phyloP scores from a whole-genome alignment of 2,113 vertebrate genomes.

The Eclectus roratus region DNA sequence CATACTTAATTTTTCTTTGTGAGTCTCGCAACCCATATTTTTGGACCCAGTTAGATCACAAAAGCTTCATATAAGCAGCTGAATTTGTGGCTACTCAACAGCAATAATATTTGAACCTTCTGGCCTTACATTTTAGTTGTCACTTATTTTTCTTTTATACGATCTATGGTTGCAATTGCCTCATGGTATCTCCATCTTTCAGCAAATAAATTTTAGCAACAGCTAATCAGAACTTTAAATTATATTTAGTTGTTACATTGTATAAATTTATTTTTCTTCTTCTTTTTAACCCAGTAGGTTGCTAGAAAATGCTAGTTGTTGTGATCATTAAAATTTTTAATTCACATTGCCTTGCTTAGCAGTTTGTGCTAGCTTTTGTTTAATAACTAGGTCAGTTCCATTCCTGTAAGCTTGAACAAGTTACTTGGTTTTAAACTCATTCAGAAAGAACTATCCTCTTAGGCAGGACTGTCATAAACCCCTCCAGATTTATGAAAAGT shows the following conservation, averaged over 20 bases:
- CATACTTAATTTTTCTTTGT: background rate
- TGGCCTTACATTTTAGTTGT: background rate
- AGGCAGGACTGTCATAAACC: background rate
- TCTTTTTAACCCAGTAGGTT: background rate
- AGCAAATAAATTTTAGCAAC: background rate
- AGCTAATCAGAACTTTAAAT: background rate
- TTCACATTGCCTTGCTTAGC: background rate
- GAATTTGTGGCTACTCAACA: background rate
- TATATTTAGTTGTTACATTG: background rate
- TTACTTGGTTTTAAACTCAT: background rate
- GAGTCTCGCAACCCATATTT: background rate
- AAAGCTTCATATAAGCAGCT: background rate
- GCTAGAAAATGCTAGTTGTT: background rate
- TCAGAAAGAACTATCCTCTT: background rate
- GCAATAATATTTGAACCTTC: background rate
- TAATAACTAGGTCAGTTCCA: background rate
- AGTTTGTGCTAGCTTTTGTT: background rate
- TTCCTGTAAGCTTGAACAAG: background rate
- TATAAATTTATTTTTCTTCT: background rate
- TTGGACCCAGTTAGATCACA: background rate
- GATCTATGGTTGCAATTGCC: background rate
- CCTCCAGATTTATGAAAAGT: background rate
- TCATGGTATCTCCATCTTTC: background rate
- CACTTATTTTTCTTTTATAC: background rate
- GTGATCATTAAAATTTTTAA: background rate